These are phyloP conservation scores for Paracentrotus lividus DNA, from an alignment of 53 echinoderm and acorn worm species.

Conservation along the genomic window DNA sequence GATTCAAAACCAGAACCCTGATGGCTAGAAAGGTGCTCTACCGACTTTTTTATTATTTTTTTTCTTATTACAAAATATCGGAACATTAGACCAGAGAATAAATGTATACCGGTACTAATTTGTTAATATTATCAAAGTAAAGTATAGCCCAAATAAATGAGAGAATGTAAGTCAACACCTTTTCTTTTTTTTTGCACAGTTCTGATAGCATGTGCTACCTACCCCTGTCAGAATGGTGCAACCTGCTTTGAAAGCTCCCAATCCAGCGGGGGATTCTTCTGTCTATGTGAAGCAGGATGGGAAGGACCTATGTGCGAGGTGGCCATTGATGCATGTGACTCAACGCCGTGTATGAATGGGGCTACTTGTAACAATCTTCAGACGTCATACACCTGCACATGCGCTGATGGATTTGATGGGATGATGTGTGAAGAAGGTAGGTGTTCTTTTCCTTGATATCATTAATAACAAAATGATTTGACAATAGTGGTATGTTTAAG, in stretches of 20 bases:
- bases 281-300: conserved; percentile 58
- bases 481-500: no score
- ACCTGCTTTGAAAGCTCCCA: conserved; percentile 63
- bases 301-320: conserved; percentile 19
- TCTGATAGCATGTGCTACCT: conserved; percentile 52
- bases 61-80: no score
- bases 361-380: conserved; percentile 72
- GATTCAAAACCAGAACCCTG: no score
- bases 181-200: not conserved
- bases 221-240: conserved; percentile 72
- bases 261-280: conserved; percentile 13
- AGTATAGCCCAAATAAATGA: no score
- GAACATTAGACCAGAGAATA: no score
- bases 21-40: no score
- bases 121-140: no score
- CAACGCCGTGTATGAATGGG: conserved; percentile 79
- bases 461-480: no score
- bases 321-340: conserved; percentile 76
- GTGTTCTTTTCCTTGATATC: no score
- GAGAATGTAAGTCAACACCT: no score
- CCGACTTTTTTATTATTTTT: no score
- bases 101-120: no score
- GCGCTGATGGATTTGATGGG: conserved; percentile 76
- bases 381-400: conserved; percentile 69
- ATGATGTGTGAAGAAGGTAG: conserved; percentile 60